Evolutionary conservation across 2,888 invertebrate genomes (phyloP).

Genomic region (Eupithecia inturbata): DNA sequence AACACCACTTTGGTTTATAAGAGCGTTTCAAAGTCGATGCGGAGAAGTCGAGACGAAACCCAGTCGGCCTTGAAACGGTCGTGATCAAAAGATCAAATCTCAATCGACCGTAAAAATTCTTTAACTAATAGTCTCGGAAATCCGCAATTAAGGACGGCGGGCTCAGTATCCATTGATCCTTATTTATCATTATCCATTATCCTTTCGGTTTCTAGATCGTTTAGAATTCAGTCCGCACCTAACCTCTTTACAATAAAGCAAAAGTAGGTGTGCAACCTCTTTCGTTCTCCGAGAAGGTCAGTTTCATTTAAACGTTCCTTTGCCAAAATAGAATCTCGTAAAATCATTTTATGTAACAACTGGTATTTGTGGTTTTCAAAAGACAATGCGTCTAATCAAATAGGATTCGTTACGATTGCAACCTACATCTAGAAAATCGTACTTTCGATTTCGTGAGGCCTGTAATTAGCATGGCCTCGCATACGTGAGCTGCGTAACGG

Average conservation of each 20-base stretch:
- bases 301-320: conserved; percentile 42
- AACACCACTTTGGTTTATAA: not conserved
- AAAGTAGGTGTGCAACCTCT: conserved; percentile 41
- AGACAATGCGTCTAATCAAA: conserved; percentile 42
- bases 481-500: conserved; percentile 75
- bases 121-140: conserved; percentile 60
- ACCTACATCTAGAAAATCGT: conserved; percentile 66
- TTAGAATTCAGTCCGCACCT: conserved; percentile 39
- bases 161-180: conserved; percentile 30
- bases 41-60: conserved; percentile 29
- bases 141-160: conserved; percentile 56
- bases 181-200: conserved; percentile 46
- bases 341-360: conserved; percentile 42
- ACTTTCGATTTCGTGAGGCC: conserved; percentile 82
- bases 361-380: conserved; percentile 45
- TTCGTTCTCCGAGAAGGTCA: conserved; percentile 48
- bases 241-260: conserved; percentile 47
- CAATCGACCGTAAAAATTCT: conserved; percentile 53
- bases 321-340: conserved; percentile 21
- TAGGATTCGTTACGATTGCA: conserved; percentile 63
- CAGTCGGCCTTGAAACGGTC: conserved; percentile 61
- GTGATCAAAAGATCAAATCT: conserved; percentile 51
- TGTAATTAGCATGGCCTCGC: conserved; percentile 80
- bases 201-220: conserved; percentile 57
- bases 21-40: conserved; percentile 3